Conservation (phyloP, 2,888 invertebrate genomes). For the Tetrapedia diversipes region DNA sequence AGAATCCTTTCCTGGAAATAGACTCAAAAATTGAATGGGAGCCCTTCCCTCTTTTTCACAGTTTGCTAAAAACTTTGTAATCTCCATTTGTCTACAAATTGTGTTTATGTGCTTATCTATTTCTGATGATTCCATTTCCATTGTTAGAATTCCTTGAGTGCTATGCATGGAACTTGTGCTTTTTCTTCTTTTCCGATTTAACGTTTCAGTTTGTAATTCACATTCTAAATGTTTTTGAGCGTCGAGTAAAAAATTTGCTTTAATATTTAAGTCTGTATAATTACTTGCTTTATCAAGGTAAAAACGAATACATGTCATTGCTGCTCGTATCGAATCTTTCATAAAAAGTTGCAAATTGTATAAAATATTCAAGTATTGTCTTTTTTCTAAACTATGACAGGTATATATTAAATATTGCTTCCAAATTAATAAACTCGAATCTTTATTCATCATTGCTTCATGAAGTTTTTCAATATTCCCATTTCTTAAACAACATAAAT, state of each 20-base stretch:
- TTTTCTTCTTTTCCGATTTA: slow-evolving; percentile 71
- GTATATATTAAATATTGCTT: slow-evolving; percentile 88
- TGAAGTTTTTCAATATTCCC: slow-evolving; percentile 87
- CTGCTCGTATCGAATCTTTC: slow-evolving; percentile 89
- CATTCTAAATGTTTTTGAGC: slow-evolving; percentile 88
- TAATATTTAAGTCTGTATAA: slow-evolving; percentile 84
- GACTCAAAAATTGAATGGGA: slow-evolving; percentile 70
- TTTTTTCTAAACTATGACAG: slow-evolving; percentile 89
- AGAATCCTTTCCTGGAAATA: slow-evolving; percentile 74
- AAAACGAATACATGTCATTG: slow-evolving; percentile 91
- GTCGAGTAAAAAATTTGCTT: slow-evolving; percentile 84
- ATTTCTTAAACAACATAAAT: slow-evolving; percentile 87
- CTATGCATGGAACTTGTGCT: slow-evolving; percentile 60
- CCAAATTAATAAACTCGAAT: slow-evolving; percentile 88
- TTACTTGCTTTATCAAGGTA: slow-evolving; percentile 86
- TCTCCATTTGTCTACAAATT: slow-evolving; percentile 91
- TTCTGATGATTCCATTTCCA: slow-evolving; percentile 89
- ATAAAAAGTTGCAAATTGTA: slow-evolving; percentile 89
- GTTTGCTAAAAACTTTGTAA: slow-evolving; percentile 88
- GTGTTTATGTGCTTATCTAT: slow-evolving; percentile 91
- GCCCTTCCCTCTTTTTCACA: slow-evolving; percentile 85
- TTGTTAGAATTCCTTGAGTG: slow-evolving; percentile 83
- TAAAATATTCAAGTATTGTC: slow-evolving; percentile 88
- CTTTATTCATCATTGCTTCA: slow-evolving; percentile 87
- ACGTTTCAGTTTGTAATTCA: slow-evolving; percentile 81